phyloP scores from a whole-genome alignment of 1,140 invertebrate species.

The Lepidostoma basale region DNA sequence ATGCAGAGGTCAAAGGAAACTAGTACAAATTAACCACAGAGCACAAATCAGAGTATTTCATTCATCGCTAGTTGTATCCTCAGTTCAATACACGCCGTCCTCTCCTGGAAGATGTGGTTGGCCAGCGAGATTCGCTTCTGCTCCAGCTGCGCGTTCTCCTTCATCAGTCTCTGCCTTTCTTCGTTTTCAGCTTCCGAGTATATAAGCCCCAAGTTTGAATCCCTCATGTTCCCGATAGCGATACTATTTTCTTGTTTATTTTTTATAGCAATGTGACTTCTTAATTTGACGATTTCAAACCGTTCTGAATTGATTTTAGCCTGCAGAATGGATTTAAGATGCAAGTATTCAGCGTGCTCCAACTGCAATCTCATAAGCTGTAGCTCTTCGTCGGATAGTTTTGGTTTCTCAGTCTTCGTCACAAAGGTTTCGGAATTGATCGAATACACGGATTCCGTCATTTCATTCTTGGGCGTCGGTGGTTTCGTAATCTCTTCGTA shows the following conservation, averaged over 20 bases:
- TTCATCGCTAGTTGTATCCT: slow-evolving; percentile 70
- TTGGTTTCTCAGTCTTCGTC: slow-evolving; percentile 54
- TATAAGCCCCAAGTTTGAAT: slow-evolving; percentile 57
- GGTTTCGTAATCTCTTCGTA: slow-evolving; percentile 50
- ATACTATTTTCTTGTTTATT: slow-evolving; percentile 59
- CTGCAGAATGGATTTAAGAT: slow-evolving; percentile 68
- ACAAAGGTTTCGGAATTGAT: slow-evolving; percentile 35
- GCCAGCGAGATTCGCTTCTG: slow-evolving; percentile 68
- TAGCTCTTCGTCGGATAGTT: slow-evolving; percentile 61
- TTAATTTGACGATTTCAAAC: slow-evolving; percentile 70
- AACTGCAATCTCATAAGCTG: slow-evolving; percentile 66
- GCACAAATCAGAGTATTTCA: slow-evolving; percentile 57
- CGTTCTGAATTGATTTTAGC: slow-evolving; percentile 69
- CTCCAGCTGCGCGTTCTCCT: slow-evolving; percentile 70
- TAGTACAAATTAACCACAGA: background rate
- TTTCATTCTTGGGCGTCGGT: slow-evolving; percentile 45
- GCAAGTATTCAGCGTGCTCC: slow-evolving; percentile 71
- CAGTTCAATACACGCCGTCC: slow-evolving; percentile 68
- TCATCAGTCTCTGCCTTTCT: slow-evolving; percentile 61
- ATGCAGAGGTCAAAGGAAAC: background rate
- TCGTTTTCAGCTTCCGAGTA: slow-evolving; percentile 56
- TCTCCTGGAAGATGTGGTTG: slow-evolving; percentile 70
- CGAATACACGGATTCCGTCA: slow-evolving; percentile 42
- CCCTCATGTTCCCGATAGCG: slow-evolving; percentile 63
- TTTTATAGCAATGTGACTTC: slow-evolving; percentile 60